Conservation (phyloP, 2,888 invertebrate species). For the Allacma fusca region DNA sequence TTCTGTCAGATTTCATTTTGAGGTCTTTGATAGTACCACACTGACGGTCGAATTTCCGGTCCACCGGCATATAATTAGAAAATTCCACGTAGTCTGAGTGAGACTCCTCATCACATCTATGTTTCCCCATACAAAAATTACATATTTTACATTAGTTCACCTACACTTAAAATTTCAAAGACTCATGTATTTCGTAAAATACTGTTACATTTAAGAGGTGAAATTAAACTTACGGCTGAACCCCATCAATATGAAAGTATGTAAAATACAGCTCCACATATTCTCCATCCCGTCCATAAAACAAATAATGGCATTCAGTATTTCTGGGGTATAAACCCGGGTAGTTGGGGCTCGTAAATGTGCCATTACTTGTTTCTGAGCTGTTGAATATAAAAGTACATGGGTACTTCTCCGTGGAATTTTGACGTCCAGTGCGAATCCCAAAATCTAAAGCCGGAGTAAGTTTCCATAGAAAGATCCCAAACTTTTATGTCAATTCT, state of each 20-base stretch:
- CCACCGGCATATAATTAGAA: constrained; percentile 90
- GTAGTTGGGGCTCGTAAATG: constrained; percentile 76
- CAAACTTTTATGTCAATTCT: no score
- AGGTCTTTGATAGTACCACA: constrained; percentile 87
- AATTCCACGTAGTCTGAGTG: constrained; percentile 97
- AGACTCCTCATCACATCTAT: constrained; percentile 86
- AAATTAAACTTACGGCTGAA: constrained; percentile 90
- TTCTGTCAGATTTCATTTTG: constrained; percentile 59
- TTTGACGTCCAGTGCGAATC: constrained; percentile 80
- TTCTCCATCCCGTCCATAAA: constrained; percentile 80
- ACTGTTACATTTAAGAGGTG: no score
- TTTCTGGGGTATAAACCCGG: constrained; percentile 89
- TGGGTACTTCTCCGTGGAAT: constrained; percentile 72
- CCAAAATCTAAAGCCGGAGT: constrained; percentile 90
- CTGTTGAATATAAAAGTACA: constrained; percentile 91
- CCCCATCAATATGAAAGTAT: constrained; percentile 91
- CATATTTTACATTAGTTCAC: no score
- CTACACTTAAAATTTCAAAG: no score
- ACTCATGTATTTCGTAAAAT: no score
- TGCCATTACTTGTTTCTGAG: constrained; percentile 79
- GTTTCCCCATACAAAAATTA: background rate
- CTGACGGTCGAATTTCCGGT: constrained; percentile 86
- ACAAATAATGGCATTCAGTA: constrained; percentile 90
- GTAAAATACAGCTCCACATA: constrained; percentile 85
- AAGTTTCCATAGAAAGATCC: no score